phyloP scores from a whole-genome alignment of 2,797 vertebrate species.

The Enteromius paludinosus region DNA sequence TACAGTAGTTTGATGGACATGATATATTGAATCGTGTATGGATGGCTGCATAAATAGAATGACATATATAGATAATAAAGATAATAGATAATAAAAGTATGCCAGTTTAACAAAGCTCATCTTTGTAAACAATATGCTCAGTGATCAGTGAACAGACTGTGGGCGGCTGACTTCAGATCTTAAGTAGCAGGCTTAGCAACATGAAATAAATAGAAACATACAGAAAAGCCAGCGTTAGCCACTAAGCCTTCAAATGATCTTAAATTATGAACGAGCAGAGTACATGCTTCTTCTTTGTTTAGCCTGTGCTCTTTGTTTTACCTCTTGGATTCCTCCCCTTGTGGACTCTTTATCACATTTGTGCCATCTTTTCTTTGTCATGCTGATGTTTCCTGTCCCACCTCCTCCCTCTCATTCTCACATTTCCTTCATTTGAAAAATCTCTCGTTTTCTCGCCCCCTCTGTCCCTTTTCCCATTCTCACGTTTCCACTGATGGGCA shows the following conservation, averaged over 20 bases:
- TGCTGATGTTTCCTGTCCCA: background rate
- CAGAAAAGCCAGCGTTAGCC: slow-evolving; percentile 15
- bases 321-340: slow-evolving; percentile 2
- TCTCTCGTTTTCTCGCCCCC: background rate
- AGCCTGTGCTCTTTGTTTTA: background rate
- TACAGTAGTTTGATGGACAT: background rate
- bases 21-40: background rate
- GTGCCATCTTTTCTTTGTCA: background rate
- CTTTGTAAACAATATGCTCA: background rate
- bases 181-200: slow-evolving; percentile 22
- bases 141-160: background rate
- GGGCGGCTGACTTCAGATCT: slow-evolving; percentile 7
- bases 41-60: background rate
- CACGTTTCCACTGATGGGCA: slow-evolving; percentile 46
- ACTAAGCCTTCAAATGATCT: slow-evolving; percentile 23
- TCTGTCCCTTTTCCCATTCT: slow-evolving; percentile 6
- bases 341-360: slow-evolving; percentile 3
- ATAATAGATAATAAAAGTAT: background rate
- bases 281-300: slow-evolving; percentile 23
- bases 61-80: too few relatives aligned
- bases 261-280: slow-evolving; percentile 42
- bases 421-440: slow-evolving; percentile 2
- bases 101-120: background rate
- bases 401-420: background rate
- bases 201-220: slow-evolving; percentile 25